Evolutionary conservation across 2,797 vertebrate species (phyloP).

Genomic region (Poliocrania exsul): DNA sequence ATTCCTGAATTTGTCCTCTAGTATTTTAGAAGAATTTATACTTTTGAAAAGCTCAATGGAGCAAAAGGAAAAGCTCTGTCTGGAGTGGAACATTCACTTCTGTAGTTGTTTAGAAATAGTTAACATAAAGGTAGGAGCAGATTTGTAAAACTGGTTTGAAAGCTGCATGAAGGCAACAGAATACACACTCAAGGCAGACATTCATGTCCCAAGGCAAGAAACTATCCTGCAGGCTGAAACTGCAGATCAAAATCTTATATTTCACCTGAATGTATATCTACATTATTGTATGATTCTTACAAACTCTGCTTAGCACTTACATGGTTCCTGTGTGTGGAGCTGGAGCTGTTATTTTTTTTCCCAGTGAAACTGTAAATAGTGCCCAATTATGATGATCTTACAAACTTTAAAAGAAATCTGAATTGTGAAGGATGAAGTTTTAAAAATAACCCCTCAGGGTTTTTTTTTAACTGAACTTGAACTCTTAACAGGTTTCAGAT

Average conservation of each 20-base stretch:
- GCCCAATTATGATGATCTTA: not conserved
- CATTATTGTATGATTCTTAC: not conserved
- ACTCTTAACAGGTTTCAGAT: not conserved
- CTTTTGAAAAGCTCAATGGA: not conserved
- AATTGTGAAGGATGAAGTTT: not conserved
- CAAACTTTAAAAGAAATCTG: not conserved
- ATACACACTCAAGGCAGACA: not conserved
- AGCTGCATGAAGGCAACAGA: not conserved
- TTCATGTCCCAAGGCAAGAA: not conserved
- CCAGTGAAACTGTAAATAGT: not conserved
- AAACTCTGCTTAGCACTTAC: not conserved
- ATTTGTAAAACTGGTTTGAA: not conserved
- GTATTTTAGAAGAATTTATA: not conserved
- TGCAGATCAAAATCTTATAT: not conserved
- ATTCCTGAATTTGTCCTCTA: not conserved
- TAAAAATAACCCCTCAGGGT: conserved; percentile 2
- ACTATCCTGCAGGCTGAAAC: not conserved
- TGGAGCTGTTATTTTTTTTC: not conserved
- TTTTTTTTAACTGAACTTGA: conserved; percentile 41
- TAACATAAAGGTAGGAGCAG: not conserved
- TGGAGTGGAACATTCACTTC: not conserved
- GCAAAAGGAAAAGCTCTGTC: not conserved
- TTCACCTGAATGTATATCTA: not conserved
- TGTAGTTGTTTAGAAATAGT: not conserved
- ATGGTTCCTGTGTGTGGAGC: fast-evolving